Evolutionary conservation across 2,888 invertebrate species (phyloP), one percentile per base, ranked within the genome.

Genomic region (Metellina segmentata): DNA sequence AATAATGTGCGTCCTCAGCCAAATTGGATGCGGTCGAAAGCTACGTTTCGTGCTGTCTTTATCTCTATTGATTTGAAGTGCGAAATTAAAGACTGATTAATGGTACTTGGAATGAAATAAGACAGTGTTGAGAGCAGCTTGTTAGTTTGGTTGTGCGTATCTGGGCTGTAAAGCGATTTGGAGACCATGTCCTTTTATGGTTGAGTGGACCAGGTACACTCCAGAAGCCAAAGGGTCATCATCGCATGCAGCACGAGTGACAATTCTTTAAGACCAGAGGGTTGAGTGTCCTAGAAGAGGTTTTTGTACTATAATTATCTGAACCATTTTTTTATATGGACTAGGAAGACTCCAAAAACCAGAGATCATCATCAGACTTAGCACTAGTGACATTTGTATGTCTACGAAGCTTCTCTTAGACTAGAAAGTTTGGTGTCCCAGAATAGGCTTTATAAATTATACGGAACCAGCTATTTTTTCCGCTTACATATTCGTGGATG

Each of bases 371-470:
- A 34, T 34, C 34, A 4, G 34, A 34, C 34, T 4, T 34, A 34
- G 34, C 34, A 1, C 34, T 1, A 34, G 34, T 34, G 34, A 34
- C 4, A 34, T 34, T 4, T 34, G 34, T 34, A 34, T 2, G 34
- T 34, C 4, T 34, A 34, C 34, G 34, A 34, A 34, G 34, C 34
- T 34, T 34, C 34, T 34, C 4, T 34, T 2, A 34, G 34, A 34
- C 4, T 4, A 34, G 34, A 34, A 34, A 34, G 34, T 34, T 34
- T 1, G 34, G 49, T 52, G 89, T 89, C 89, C 82, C 77, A 89
- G 82, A 89, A 89, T 51, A 51, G 9, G n/a, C 74, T 34, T 79
- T 81, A 81, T n/a, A 71, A n/a, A 61, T 61, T 61, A 61, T 9
- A 4, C 11, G 5, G 79, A 48, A 78, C 81, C 53, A 34, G 72